phyloP scores from a whole-genome alignment of 2,113 vertebrate genomes.

The Colistium nudipinnis region DNA sequence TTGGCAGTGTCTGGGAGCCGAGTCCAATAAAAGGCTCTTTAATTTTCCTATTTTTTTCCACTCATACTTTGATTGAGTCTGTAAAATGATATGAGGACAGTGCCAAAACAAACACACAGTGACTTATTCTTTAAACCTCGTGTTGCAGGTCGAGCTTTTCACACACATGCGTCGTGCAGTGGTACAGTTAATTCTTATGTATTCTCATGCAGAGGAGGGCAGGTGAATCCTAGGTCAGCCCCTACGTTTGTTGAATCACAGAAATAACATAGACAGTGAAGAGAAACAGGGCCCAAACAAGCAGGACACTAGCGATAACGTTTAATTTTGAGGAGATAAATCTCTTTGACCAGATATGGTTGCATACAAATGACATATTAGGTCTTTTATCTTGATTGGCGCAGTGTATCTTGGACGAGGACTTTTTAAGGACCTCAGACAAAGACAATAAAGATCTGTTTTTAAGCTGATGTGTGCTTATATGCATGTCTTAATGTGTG shows the following conservation, averaged over 20 bases:
- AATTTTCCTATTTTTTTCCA: conserved; percentile 50
- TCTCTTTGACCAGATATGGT: conserved; percentile 28
- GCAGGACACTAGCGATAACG: conserved; percentile 29
- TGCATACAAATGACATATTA: conserved; percentile 18
- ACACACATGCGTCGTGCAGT: conserved; percentile 59
- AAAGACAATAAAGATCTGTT: conserved; percentile 34
- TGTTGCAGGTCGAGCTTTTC: conserved; percentile 72
- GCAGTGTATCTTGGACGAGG: conserved; percentile 47
- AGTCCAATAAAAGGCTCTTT: conserved; percentile 51
- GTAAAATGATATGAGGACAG: conserved; percentile 58
- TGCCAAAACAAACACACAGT: conserved; percentile 75
- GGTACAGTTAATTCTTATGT: conserved; percentile 61
- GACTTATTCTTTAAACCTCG: conserved; percentile 73
- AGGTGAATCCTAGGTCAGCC: conserved; percentile 15
- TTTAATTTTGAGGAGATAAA: conserved; percentile 35
- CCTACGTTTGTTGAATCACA: conserved; percentile 42
- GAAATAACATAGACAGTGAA: conserved; percentile 24
- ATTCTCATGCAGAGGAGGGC: conserved; percentile 20
- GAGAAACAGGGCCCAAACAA: conserved; percentile 16
- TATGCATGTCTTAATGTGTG: conserved; percentile 37
- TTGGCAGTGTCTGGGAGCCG: conserved; percentile 28
- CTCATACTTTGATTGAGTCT: conserved; percentile 61
- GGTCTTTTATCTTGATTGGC: conserved; percentile 36
- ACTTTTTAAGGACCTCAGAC: conserved; percentile 25
- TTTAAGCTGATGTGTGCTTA: conserved; percentile 38